These are phyloP conservation scores for Penaeus vannamei DNA, from an alignment of 1,140 invertebrate species.

Conservation along the genomic window DNA sequence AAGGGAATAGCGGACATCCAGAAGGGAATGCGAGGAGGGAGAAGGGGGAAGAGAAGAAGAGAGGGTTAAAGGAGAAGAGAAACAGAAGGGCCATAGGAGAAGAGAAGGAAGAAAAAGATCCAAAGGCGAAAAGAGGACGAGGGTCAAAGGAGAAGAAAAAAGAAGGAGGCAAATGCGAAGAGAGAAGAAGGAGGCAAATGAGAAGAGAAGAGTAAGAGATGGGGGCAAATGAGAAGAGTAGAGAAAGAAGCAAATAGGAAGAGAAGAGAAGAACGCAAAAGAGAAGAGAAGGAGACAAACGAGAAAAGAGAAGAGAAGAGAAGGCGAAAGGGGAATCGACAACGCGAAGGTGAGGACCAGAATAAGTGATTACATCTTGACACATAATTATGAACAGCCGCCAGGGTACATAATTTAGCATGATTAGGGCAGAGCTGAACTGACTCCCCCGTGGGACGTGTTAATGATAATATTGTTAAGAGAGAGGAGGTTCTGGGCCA, in stretches of 20 bases:
- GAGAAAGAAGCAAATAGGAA: background rate
- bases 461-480: too few relatives aligned
- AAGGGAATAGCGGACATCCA: too few relatives aligned
- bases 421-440: too few relatives aligned
- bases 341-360: background rate
- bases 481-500: background rate
- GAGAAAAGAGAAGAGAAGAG: background rate
- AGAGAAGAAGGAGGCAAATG: background rate
- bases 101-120: background rate
- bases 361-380: too few relatives aligned
- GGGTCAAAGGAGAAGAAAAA: background rate
- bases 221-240: background rate
- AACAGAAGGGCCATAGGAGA: background rate
- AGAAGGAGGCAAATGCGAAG: background rate
- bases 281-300: background rate
- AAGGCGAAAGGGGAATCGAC: background rate
- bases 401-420: too few relatives aligned
- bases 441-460: too few relatives aligned
- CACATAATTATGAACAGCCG: too few relatives aligned
- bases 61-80: background rate
- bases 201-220: background rate
- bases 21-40: too few relatives aligned
- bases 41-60: background rate
- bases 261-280: background rate
- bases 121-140: too few relatives aligned